phyloP scores from a whole-genome alignment of 2,888 invertebrate genomes.

The Lasioglossum villosulum region DNA sequence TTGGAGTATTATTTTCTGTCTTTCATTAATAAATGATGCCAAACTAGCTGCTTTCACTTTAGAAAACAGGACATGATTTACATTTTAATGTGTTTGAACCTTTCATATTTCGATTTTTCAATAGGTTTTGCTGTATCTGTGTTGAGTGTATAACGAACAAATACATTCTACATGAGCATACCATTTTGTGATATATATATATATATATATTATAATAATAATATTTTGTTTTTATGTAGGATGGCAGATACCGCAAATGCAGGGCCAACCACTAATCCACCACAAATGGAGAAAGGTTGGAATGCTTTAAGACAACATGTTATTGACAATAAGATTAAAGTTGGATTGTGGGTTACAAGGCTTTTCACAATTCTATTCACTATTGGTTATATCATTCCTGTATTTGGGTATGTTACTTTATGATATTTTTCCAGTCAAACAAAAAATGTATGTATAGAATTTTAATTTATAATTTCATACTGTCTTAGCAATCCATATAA shows the following conservation, averaged over 20 bases:
- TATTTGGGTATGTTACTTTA: slow-evolving; percentile 91
- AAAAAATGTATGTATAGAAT: slow-evolving; percentile 7
- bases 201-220: neutral
- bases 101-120: neutral
- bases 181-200: neutral
- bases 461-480: slow-evolving; percentile 18
- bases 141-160: neutral
- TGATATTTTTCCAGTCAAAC: slow-evolving; percentile 67
- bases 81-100: slow-evolving; percentile 20
- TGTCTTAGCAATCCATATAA: slow-evolving; percentile 89
- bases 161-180: neutral
- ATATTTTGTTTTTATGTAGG: slow-evolving; percentile 41
- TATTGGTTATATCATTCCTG: slow-evolving; percentile 93
- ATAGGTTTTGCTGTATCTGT: neutral
- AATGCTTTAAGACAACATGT: slow-evolving; percentile 90
- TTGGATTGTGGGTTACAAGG: slow-evolving; percentile 94
- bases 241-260: slow-evolving; percentile 78
- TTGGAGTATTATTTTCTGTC: neutral
- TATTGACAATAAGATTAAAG: slow-evolving; percentile 93
- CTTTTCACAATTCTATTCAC: slow-evolving; percentile 93
- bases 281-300: slow-evolving; percentile 85
- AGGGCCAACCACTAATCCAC: slow-evolving; percentile 67
- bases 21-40: slow-evolving; percentile 22
- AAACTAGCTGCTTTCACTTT: slow-evolving; percentile 65
- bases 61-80: slow-evolving; percentile 56